phyloP scores from a whole-genome alignment of 2,888 invertebrate species.

The Trichogramma evanescens region DNA sequence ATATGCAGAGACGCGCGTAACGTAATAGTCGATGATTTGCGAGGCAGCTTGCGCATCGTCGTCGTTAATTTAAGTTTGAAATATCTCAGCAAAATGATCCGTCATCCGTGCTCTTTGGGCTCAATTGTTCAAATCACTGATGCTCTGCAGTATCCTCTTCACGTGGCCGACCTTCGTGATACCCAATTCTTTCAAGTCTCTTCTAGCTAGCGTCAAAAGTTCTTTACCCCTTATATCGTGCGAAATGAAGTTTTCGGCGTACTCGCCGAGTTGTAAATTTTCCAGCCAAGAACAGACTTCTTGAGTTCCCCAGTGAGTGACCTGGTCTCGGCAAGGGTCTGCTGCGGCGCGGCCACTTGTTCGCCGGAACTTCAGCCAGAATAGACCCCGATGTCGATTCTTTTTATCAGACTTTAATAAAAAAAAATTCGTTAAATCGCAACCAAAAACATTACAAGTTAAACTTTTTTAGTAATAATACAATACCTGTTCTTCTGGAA shows the following conservation, averaged over 20 bases:
- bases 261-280: slow-evolving; percentile 80
- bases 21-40: slow-evolving; percentile 9
- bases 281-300: slow-evolving; percentile 91
- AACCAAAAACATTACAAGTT: slow-evolving; percentile 10
- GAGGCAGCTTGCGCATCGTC: background rate
- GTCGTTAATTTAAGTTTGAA: background rate
- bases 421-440: slow-evolving; percentile 5
- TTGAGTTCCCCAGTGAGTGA: slow-evolving; percentile 69
- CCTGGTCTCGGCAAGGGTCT: slow-evolving; percentile 41
- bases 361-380: slow-evolving; percentile 62
- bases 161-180: slow-evolving; percentile 93
- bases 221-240: slow-evolving; percentile 91
- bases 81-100: too few species aligned
- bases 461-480: background rate
- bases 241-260: slow-evolving; percentile 80
- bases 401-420: slow-evolving; percentile 40
- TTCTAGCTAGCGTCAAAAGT: slow-evolving; percentile 74
- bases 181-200: slow-evolving; percentile 85
- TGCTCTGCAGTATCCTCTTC: slow-evolving; percentile 87
- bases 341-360: slow-evolving; percentile 42
- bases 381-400: slow-evolving; percentile 54
- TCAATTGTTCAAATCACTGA: slow-evolving; percentile 64
- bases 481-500: slow-evolving; percentile 50
- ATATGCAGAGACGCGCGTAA: too few species aligned
- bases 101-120: background rate